Evolutionary conservation across 2,888 invertebrate species (phyloP), one percentile per base, ranked within the genome.

Genomic region (Rhagophthalmus giganteus): DNA sequence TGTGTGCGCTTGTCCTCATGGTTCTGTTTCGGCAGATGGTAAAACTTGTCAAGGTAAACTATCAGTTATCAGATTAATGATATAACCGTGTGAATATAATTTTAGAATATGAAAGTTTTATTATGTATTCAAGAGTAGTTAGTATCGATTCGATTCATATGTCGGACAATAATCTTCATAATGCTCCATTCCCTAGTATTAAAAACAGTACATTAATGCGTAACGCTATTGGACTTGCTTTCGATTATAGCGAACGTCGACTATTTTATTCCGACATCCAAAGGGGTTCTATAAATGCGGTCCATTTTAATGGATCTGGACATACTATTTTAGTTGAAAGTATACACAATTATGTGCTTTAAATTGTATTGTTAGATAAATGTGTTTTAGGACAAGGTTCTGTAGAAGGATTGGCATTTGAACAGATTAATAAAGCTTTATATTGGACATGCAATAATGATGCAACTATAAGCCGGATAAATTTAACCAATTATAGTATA

Each of bases 231-330:
- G 92, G 90, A 12, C 78, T 94, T 40, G 82, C 90, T 1, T 91
- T 86, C 74, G 88, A 90, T 76, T 90, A 87, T 74, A 74, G 76
- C 49, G 76, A 77, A 20, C 79, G 83, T 60, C 76, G 84, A 37
- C 77, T 93, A 35, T 93, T 90, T 77, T 94, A 90, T 77, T 93
- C 93, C 0, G 94, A 94, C 74, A 91, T 94, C 55, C 90, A 92
- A 71, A 80, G 86, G 66, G 91, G 90, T 46, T 84, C 88, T 59
- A 91, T 94, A 67, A 87, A 88, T 75, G 81, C 84, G 20, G 92
- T 90, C 33, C 80, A 79, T 69, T 93, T 92, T 75, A 87, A 93
- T 76, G 92, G 92, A 34, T 80, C 81, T 16, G 81, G 81, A 1
- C 88, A 90, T 74, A 77, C 77, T 25, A 80, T 86, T 27, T 76